Evolutionary conservation across 2,888 invertebrate species (phyloP).

Genomic region (Choreutis nemorana): DNA sequence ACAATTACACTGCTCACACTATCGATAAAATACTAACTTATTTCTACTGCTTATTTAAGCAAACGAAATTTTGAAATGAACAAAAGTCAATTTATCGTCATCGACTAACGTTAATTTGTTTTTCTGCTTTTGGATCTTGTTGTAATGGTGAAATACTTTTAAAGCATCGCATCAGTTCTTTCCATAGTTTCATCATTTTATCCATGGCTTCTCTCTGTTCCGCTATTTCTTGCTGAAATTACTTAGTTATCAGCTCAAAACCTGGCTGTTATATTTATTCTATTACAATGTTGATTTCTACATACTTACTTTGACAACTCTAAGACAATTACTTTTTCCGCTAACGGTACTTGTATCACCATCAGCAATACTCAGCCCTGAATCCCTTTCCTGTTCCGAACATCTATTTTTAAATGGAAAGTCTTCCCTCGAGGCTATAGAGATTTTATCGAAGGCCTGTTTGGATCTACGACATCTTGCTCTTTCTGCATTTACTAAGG

Average conservation of each 20-base stretch:
- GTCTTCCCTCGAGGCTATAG: slow-evolving; percentile 39
- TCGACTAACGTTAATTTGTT: too few species aligned
- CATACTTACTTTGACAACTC: slow-evolving; percentile 43
- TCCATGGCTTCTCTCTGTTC: slow-evolving; percentile 59
- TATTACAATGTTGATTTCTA: too few species aligned
- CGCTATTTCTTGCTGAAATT: slow-evolving; percentile 46
- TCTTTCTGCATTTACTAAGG: too few species aligned
- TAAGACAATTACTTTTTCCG: slow-evolving; percentile 44
- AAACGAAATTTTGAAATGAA: too few species aligned
- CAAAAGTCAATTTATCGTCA: too few species aligned
- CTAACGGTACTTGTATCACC: slow-evolving; percentile 47
- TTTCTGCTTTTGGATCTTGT: too few species aligned
- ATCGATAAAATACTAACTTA: too few species aligned
- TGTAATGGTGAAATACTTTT: slow-evolving; percentile 41
- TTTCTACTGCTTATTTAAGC: too few species aligned
- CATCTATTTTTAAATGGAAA: slow-evolving; percentile 34
- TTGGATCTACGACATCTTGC: too few species aligned
- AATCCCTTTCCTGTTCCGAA: slow-evolving; percentile 48
- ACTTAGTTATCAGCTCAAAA: slow-evolving; percentile 1
- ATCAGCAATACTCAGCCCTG: slow-evolving; percentile 48
- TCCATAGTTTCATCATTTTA: slow-evolving; percentile 61
- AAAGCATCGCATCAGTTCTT: slow-evolving; percentile 55
- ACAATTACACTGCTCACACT: too few species aligned
- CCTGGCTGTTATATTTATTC: background rate
- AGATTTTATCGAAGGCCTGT: slow-evolving; percentile 38